Evolutionary conservation across 2,888 invertebrate species (phyloP).

Genomic region (Thecocarcelia acutangulata): DNA sequence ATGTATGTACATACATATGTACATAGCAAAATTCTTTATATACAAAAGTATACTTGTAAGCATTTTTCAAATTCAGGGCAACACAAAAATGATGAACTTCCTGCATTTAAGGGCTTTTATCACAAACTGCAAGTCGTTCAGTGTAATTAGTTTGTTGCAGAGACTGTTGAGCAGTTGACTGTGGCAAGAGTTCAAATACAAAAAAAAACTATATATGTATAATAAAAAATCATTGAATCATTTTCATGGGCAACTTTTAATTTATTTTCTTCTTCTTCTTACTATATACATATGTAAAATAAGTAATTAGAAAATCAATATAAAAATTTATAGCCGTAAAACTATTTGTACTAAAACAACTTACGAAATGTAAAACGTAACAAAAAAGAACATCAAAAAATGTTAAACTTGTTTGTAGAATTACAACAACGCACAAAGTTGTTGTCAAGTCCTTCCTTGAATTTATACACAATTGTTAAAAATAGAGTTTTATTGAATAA

Average conservation of each 20-base stretch:
- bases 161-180: conserved; percentile 22
- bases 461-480: conserved; percentile 11
- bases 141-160: conserved; percentile 37
- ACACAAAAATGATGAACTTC: conserved; percentile 62
- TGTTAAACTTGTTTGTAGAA: not conserved
- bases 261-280: conserved; percentile 19
- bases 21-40: conserved; percentile 18
- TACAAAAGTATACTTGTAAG: conserved; percentile 17
- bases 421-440: conserved; percentile 3
- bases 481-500: conserved; percentile 46
- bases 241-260: conserved; percentile 54
- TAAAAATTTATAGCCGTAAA: conserved; percentile 41
- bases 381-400: not conserved
- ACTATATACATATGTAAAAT: conserved; percentile 25
- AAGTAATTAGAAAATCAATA: conserved; percentile 64
- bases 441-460: conserved; percentile 14
- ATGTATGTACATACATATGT: conserved; percentile 17
- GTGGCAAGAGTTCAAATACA: not conserved
- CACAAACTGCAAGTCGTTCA: conserved; percentile 46
- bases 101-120: conserved; percentile 64
- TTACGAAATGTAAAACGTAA: conserved; percentile 27
- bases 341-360: not conserved
- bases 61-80: conserved; percentile 54
- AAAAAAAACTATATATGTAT: not conserved
- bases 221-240: conserved; percentile 11